phyloP scores from a whole-genome alignment of 2,797 vertebrate species.

The Balearica regulorum region DNA sequence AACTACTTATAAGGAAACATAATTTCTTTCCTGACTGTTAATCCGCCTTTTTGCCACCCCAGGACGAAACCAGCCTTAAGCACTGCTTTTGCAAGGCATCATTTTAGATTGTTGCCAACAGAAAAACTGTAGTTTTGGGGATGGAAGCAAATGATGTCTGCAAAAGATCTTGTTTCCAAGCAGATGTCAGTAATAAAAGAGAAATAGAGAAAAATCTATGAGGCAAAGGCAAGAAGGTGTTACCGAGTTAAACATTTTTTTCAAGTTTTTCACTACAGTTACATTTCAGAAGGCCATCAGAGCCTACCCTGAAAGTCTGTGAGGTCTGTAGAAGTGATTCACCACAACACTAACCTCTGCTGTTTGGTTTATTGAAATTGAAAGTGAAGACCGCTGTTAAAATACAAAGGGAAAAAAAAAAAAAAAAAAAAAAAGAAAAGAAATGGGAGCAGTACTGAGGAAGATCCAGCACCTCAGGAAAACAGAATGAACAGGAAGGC shows the following conservation, averaged over 20 bases:
- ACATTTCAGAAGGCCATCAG: background rate
- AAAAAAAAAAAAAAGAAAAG: fast-evolving
- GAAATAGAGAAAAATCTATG: background rate
- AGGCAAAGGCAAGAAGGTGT: background rate
- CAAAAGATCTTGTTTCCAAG: background rate
- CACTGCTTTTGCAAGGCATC: background rate
- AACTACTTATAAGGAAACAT: background rate
- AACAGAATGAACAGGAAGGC: conserved; percentile 13
- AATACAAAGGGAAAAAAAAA: too few species aligned
- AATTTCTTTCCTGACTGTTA: background rate
- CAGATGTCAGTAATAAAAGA: background rate
- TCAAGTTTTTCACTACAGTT: background rate
- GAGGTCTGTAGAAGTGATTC: background rate
- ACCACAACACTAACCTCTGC: background rate
- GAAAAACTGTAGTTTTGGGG: background rate
- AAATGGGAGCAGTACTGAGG: background rate
- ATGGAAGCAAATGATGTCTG: background rate
- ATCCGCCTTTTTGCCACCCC: background rate
- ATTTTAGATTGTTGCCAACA: background rate
- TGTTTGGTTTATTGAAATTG: background rate
- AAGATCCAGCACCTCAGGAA: conserved; percentile 10
- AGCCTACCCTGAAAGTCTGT: background rate
- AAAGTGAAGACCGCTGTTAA: background rate
- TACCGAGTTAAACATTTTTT: background rate
- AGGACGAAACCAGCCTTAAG: background rate